Evolutionary conservation across 2,888 invertebrate species (phyloP), one percentile per base, ranked within the genome.

Genomic region (Dryocosmus kuriphilus): DNA sequence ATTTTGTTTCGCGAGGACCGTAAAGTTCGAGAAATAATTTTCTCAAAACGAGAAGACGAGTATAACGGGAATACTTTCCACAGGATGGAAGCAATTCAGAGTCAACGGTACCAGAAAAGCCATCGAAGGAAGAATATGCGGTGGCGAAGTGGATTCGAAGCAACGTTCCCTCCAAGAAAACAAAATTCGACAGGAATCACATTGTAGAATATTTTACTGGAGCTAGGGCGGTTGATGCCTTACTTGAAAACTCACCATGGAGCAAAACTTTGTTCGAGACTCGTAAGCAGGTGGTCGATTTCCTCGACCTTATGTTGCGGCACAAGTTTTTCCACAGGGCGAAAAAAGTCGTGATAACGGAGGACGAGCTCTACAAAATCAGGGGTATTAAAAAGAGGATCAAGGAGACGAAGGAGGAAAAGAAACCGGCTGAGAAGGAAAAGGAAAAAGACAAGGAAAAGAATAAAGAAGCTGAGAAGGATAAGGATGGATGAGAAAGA

Each of bases 201-300:
- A 96, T 98, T 92, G 99, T 99, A 16, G 97, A 98, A 91, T 99
- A 98, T 92, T 99, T 99, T 89, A 97, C 97, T 84, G 97, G 98
- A 95, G 93, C 94, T 81, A 97, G 98, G 91, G 99, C 99, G 0
- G 95, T 99, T 19, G 98, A 99, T 90, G 96, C 96, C 0, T 92
- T 99, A 9, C 92, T 99, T 90, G 96, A 97, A 62, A 88, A 86
- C 46, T 99, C 99, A 0, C 96, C 97, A 91, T 99, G 97, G 95
- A 96, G 95, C 79, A 94, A 95, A 74, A 94, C 96, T 0, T 91
- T 96, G 62, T 99, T 99, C 92, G 94, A 95, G 32, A 95, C 95
- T 8, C 94, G 98, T 61, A 94, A 95, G 87, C 96, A 97, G 77
- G 96, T 96, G 79, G 94, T 96, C 0, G 95, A 96, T 80, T 98